A percentile compares a stretch with the other conserved stretches of the same genome.
phyloP scores from a whole-genome alignment of 2,888 invertebrate genomes.

The Escarpia spicata region DNA sequence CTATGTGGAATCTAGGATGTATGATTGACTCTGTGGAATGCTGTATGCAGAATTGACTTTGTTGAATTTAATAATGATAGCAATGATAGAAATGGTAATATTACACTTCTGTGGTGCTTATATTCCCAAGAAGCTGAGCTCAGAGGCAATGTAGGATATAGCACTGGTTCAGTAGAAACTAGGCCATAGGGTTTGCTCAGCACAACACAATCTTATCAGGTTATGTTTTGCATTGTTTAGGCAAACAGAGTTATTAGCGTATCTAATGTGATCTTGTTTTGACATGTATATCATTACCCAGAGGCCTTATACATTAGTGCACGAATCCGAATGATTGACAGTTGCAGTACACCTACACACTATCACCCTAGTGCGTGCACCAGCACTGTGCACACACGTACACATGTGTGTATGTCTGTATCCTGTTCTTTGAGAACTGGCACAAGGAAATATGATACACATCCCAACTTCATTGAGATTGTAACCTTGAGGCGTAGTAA shows the following conservation, averaged over 20 bases:
- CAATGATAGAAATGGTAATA: too few relatives aligned
- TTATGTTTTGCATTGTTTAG: not conserved
- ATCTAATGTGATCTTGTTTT: not conserved
- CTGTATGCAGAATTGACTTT: not conserved
- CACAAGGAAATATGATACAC: constrained; percentile 2
- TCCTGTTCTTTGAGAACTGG: constrained; percentile 16
- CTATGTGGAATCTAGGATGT: not conserved
- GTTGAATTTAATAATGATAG: not conserved
- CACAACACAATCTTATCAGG: not conserved
- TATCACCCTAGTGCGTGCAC: not conserved
- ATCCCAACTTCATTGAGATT: not conserved
- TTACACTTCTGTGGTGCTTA: too few relatives aligned
- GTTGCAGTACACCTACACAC: not conserved
- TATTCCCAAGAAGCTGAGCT: too few relatives aligned
- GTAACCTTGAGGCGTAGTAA: not conserved
- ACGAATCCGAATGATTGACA: not conserved
- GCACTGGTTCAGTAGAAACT: not conserved
- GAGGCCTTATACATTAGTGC: not conserved
- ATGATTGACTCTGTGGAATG: not conserved
- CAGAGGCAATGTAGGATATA: not conserved
- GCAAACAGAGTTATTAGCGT: not conserved
- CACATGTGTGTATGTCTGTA: not conserved
- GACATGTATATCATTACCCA: not conserved
- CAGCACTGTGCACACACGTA: not conserved
- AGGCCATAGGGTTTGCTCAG: too few relatives aligned